These are phyloP conservation scores for Eupithecia centaureata DNA, from an alignment of 2,888 invertebrate genomes.

Conservation along the genomic window DNA sequence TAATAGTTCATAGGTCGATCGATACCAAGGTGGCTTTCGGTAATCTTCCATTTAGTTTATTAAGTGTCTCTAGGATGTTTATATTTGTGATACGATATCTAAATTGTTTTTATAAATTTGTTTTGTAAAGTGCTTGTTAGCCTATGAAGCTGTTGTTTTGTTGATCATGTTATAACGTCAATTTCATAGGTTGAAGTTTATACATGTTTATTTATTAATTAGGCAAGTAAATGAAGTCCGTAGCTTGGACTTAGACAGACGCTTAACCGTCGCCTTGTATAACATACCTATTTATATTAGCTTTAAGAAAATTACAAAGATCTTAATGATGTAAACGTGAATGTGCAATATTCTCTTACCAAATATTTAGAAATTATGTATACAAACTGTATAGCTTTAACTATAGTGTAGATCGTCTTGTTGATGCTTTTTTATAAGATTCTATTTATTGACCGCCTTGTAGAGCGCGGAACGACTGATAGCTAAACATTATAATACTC, in stretches of 20 bases:
- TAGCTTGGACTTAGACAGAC: constrained; percentile 52
- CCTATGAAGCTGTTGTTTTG: constrained; percentile 29
- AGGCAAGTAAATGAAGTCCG: constrained; percentile 19
- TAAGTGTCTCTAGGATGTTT: constrained; percentile 26
- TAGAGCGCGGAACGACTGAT: constrained; percentile 80
- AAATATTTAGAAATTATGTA: constrained; percentile 81
- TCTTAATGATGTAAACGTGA: constrained; percentile 59
- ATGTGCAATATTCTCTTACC: constrained; percentile 82
- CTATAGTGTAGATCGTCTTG: constrained; percentile 81
- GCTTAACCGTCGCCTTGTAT: constrained; percentile 71
- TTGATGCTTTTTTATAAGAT: constrained; percentile 83
- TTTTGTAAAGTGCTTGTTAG: constrained; percentile 17
- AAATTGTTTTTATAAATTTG: constrained; percentile 21
- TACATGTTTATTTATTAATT: constrained; percentile 24
- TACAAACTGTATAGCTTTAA: constrained; percentile 83
- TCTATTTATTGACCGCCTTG: constrained; percentile 80
- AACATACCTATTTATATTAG: constrained; percentile 59
- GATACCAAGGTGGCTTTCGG: constrained; percentile 32
- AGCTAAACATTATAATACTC: constrained; percentile 77
- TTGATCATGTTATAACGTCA: constrained; percentile 34
- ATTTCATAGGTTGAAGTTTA: constrained; percentile 26
- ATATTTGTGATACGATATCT: constrained; percentile 34
- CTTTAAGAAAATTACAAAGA: constrained; percentile 56
- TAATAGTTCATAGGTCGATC: constrained; percentile 25
- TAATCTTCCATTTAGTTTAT: constrained; percentile 35